Conservation (phyloP, 1,140 invertebrate species). For the Liolophura sinensis region DNA sequence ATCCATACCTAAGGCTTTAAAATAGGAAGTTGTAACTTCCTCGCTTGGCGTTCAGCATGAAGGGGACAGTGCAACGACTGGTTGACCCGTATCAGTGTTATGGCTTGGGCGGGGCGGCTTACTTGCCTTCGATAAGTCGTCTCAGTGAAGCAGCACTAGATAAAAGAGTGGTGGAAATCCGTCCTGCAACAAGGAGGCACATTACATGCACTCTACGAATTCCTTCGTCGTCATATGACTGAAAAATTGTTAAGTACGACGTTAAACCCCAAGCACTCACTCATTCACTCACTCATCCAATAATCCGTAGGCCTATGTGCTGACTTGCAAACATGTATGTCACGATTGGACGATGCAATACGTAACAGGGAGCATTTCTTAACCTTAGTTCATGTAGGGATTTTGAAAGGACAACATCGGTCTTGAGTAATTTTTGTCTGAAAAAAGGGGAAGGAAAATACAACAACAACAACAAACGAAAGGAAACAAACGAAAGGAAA, state of each 20-base stretch:
- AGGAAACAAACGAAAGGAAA: not conserved
- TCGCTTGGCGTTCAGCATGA: no score
- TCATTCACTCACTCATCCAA: constrained; percentile 4
- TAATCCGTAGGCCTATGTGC: not conserved
- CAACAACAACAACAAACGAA: constrained; percentile 2
- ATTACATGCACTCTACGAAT: no score
- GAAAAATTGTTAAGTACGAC: no score
- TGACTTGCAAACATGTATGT: not conserved
- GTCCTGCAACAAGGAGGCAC: no score
- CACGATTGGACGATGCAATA: no score
- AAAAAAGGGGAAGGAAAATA: not conserved
- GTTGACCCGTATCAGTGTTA: constrained; percentile 4
- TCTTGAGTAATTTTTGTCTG: not conserved
- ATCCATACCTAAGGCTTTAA: no score
- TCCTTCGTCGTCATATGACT: no score
- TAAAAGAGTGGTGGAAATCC: no score
- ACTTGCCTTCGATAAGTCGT: no score
- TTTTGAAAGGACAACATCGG: not conserved
- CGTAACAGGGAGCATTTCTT: not conserved
- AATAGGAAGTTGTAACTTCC: no score
- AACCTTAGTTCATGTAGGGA: not conserved
- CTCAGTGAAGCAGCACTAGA: not conserved
- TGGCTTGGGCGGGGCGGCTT: not conserved
- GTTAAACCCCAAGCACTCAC: no score
- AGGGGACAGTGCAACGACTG: no score